Percentiles rank a stretch among this genome's conserved stretches.
These are phyloP conservation scores for Lysandra coridon DNA, from an alignment of 2,888 invertebrate genomes.

Conservation along the genomic window DNA sequence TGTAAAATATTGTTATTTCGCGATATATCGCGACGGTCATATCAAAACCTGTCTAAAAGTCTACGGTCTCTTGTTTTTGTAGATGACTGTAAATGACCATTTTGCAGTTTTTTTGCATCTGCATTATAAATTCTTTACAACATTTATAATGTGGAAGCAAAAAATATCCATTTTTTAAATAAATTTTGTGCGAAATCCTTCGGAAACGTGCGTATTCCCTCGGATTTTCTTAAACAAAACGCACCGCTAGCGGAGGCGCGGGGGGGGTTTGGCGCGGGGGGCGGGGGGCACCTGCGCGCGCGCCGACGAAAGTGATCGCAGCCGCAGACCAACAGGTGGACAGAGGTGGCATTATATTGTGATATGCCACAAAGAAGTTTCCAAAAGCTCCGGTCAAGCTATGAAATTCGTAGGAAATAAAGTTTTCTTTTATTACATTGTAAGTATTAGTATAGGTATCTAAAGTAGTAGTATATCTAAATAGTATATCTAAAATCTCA, in stretches of 20 bases:
- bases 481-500: too few species aligned
- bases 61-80: neutral
- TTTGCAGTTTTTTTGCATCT: neutral
- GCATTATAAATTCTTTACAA: neutral
- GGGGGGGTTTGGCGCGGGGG: constrained; percentile 39
- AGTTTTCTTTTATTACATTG: too few species aligned
- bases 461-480: too few species aligned
- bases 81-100: neutral
- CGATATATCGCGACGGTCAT: neutral
- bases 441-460: too few species aligned
- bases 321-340: constrained; percentile 47
- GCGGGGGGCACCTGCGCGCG: constrained; percentile 50
- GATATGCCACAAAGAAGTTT: neutral
- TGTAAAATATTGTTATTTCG: constrained; percentile 4
- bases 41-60: constrained; percentile 3
- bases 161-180: neutral
- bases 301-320: constrained; percentile 54
- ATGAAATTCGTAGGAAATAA: too few species aligned
- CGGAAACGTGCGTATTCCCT: constrained; percentile 43
- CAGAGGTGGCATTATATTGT: constrained; percentile 45
- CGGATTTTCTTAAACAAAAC: constrained; percentile 58
- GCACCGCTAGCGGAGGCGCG: constrained; percentile 51
- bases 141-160: neutral
- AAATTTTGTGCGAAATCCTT: neutral
- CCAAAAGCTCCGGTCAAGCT: neutral